Evolutionary conservation across 2,113 vertebrate genomes (phyloP), one percentile per base, ranked within the genome.

Genomic region (Epinephelus lanceolatus): DNA sequence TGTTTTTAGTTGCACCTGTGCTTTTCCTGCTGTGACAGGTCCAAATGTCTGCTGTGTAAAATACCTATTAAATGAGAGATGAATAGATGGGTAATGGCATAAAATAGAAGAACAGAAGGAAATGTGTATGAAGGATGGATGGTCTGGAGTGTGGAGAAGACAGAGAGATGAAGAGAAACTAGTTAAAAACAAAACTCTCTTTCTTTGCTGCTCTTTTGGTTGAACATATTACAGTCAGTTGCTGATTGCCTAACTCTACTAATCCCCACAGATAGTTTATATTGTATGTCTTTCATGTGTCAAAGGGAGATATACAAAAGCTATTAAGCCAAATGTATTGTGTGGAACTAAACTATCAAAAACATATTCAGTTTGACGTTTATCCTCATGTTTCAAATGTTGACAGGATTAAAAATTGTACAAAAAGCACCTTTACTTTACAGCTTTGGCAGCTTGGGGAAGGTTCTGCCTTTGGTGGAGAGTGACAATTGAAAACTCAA

Each of bases 401-500:
- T 49, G n/a, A 17, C 11, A 23, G 19, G 13, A 76, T 72, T 67
- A 23, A 33, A 53, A 76, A 15, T 18, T 19, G 15, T 0, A 53
- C 37, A 71, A 12, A 21, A 70, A 42, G 40, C 3, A 27, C 30
- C 8, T 40, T 21, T n/a, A 1, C 18, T 18, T 37, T 60, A 6
- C 18, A 19, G 5, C 45, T 30, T 19, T 23, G n/a, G n/a, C 63
- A 70, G 17, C 52, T 40, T 0, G 6, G 18, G 2, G 57, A 65
- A 4, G 17, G 4, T 5, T 23, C n/a, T 12, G 42, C 49, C 13
- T 14, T 33, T 1, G 10, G 67, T 33, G 42, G 11, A 6, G 13
- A 56, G 70, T 40, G 63, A 65, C 65, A 19, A 63, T 57, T 33
- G 30, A 47, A 68, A 67, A 70, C 70, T n/a, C 56, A 79, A 2